Evolutionary conservation across 1,140 invertebrate genomes (phyloP).

Genomic region (Aphelenchoides fujianensis): DNA sequence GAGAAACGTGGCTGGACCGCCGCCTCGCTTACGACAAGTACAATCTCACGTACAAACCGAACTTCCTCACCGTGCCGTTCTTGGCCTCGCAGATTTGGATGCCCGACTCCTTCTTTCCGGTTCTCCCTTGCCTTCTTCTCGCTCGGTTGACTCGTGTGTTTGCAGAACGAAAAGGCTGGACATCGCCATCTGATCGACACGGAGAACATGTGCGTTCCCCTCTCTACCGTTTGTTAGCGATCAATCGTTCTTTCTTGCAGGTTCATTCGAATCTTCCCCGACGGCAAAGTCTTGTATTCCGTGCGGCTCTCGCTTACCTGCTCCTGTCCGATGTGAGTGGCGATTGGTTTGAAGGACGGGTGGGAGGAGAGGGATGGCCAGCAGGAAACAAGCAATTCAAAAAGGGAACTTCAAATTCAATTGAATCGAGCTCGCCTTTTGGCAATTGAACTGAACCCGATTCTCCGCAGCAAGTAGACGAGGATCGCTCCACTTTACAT

Average conservation of each 20-base stretch:
- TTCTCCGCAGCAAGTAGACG: too few relatives aligned
- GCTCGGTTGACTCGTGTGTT: too few relatives aligned
- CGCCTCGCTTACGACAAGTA: conserved; percentile 82
- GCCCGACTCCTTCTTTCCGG: conserved; percentile 81
- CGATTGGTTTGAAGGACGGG: too few relatives aligned
- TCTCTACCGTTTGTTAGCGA: too few relatives aligned
- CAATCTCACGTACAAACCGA: conserved; percentile 58
- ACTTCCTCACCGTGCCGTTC: conserved; percentile 73
- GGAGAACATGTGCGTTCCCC: conserved; percentile 53
- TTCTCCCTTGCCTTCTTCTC: too few relatives aligned
- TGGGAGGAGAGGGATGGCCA: too few relatives aligned
- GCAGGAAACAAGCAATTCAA: too few relatives aligned
- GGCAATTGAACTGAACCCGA: too few relatives aligned
- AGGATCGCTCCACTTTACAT: too few relatives aligned
- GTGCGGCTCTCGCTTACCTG: conserved; percentile 38
- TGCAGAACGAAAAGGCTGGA: conserved; percentile 43
- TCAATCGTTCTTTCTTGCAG: too few relatives aligned
- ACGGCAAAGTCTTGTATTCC: conserved; percentile 37
- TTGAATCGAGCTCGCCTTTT: too few relatives aligned
- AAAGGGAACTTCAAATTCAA: too few relatives aligned
- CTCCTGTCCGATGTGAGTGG: conserved; percentile 6
- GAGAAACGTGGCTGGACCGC: conserved; percentile 89
- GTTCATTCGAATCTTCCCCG: conserved; percentile 46
- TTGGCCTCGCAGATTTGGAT: conserved; percentile 14
- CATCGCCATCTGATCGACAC: conserved; percentile 53